Percentiles rank a stretch among this genome's conserved stretches.
Evolutionary conservation across 2,113 vertebrate genomes (phyloP).

Genomic region (Struthio camelus): DNA sequence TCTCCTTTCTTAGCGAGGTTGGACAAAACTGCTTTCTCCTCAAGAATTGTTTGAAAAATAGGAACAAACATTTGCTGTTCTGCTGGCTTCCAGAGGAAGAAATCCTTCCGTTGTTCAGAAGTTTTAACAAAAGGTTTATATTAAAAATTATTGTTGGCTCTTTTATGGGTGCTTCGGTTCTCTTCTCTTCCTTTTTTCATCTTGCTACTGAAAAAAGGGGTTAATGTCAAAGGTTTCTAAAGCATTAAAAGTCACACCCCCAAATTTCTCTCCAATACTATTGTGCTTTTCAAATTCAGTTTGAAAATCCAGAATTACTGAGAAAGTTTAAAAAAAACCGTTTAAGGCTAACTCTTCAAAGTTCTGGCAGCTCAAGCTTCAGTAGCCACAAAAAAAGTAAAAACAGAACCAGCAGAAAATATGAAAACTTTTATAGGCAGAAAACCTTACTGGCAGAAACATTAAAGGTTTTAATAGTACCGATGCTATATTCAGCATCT

Average conservation of each 20-base stretch:
- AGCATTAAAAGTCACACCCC: not conserved
- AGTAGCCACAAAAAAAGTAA: not conserved
- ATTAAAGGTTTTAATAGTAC: slow-evolving; percentile 15
- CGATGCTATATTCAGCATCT: not conserved
- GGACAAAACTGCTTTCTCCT: not conserved
- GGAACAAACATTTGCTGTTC: not conserved
- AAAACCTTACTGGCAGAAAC: not conserved
- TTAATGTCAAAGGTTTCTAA: not conserved
- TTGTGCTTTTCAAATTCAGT: not conserved
- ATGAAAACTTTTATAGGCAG: not conserved
- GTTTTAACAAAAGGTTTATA: not conserved
- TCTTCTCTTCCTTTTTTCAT: not conserved
- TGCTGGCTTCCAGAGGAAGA: not conserved
- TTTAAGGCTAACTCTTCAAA: not conserved
- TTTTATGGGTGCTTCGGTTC: not conserved
- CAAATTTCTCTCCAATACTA: not conserved
- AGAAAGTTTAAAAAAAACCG: not conserved
- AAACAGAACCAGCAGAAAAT: not conserved
- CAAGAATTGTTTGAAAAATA: not conserved
- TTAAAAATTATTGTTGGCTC: not conserved
- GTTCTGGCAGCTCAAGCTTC: not conserved
- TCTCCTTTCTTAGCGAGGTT: not conserved
- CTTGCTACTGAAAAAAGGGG: not conserved
- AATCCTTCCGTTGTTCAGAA: not conserved
- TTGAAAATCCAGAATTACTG: not conserved